Base-by-base conservation (phyloP, 2,113 vertebrate species). In the Lepus europaeus region DNA sequence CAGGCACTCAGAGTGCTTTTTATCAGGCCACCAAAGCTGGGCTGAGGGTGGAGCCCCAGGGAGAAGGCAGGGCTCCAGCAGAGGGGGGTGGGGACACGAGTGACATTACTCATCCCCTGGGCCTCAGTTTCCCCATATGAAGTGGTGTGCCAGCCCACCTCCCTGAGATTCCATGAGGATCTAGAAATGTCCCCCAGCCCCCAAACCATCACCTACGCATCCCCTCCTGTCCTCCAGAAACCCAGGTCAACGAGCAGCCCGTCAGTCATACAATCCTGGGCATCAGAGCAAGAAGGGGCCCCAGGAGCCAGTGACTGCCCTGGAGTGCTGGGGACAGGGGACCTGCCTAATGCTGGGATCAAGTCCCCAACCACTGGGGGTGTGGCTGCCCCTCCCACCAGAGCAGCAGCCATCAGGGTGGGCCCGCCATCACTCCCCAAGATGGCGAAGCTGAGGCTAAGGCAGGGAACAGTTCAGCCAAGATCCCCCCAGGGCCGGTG, bases 381-480 rank as follows among this genome's bases (percentile, higher is more conserved):
- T 74, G 45, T 19, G 14, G 45, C 0, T 3, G 63, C 63, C 17
- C 23, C 29, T 49, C 56, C 77, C 14, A 29, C 8, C 45, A 20
- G 1, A 23, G 22, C 49, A 2, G 2, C 6, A 33, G 31, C 59
- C n/a, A n/a, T 49, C 33, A 33, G 14, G n/a, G 39, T 23, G 12
- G 25, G 16, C 61, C 6, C 7, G 0, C 39, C 3, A 22, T 33
- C 6, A 0, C 45, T 14, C 49, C 36, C 33, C 0, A 27, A 56
- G 49, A 13, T 25, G 68, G 86, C 29, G 39, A 61, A 11, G n/a
- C 27, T 36, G 39, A 92, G 53, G 73, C 49, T 13, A 19, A 5
- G n/a, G 78, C 20, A 80, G 29, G 45, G 4, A 63, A 25, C 4
- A 36, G 29, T 61, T 73, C 2, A 6, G 36, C 11, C 2, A 12